These are phyloP conservation scores for Panzeria rudis DNA, from an alignment of 2,888 invertebrate genomes.

Conservation along the genomic window DNA sequence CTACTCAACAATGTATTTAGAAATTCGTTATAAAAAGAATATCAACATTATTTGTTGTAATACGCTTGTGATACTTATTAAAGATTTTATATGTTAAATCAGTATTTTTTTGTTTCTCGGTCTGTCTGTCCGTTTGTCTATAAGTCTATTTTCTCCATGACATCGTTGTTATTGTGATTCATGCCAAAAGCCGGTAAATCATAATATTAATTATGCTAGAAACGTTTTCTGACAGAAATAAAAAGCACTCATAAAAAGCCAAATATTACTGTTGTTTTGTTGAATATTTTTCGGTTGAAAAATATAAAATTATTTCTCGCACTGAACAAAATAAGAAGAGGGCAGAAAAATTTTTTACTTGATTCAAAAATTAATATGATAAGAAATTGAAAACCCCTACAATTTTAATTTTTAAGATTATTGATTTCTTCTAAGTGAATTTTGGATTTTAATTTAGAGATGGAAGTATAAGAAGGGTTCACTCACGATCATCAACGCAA, in stretches of 20 bases:
- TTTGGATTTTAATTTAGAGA: background rate
- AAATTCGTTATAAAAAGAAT: background rate
- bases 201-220: slow-evolving; percentile 66
- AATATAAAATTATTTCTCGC: slow-evolving; percentile 27
- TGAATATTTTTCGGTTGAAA: slow-evolving; percentile 35
- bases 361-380: background rate
- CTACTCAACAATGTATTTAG: too few species aligned
- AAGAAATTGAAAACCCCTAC: background rate
- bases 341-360: background rate
- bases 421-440: background rate
- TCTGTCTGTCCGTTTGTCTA: background rate
- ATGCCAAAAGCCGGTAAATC: slow-evolving; percentile 43
- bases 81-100: slow-evolving; percentile 20
- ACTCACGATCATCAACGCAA: background rate
- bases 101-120: slow-evolving; percentile 11
- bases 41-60: slow-evolving; percentile 22
- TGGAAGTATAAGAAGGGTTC: background rate
- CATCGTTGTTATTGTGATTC: slow-evolving; percentile 48
- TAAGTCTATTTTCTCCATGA: background rate
- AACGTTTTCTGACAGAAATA: slow-evolving; percentile 59
- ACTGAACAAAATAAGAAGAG: background rate
- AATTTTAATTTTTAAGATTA: background rate
- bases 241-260: slow-evolving; percentile 37
- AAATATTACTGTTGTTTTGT: slow-evolving; percentile 13
- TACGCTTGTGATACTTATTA: slow-evolving; percentile 40